Percentiles rank a stretch among this genome's conserved stretches.
Conservation (phyloP, 2,888 invertebrate species). For the Latheticus oryzae region DNA sequence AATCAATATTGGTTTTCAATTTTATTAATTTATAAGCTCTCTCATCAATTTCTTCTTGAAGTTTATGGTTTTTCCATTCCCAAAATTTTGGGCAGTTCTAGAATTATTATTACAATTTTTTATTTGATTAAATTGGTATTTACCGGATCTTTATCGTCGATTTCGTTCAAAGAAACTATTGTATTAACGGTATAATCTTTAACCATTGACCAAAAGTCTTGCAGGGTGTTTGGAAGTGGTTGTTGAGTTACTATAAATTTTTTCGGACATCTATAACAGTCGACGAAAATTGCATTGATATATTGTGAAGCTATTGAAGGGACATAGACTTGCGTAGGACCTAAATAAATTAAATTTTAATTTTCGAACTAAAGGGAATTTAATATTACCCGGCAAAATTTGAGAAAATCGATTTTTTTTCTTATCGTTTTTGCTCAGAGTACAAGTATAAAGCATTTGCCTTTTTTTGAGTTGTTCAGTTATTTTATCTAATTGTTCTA, state of each 20-base stretch:
- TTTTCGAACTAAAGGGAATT: background rate
- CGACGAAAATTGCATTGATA: constrained; percentile 60
- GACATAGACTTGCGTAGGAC: constrained; percentile 3
- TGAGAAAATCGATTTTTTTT: constrained; percentile 60
- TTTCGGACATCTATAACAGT: constrained; percentile 55
- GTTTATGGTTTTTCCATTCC: constrained; percentile 37
- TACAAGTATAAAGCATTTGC: background rate
- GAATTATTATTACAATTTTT: constrained; percentile 55
- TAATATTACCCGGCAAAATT: constrained; percentile 54
- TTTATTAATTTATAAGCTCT: constrained; percentile 1
- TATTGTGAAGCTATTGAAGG: constrained; percentile 56
- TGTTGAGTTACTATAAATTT: constrained; percentile 61
- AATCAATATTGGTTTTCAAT: too few species aligned
- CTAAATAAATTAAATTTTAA: constrained; percentile 7
- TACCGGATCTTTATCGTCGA: constrained; percentile 55
- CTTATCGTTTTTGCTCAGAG: constrained; percentile 4
- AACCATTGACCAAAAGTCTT: constrained; percentile 63
- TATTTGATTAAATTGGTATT: too few species aligned
- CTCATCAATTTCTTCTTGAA: constrained; percentile 3
- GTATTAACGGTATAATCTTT: constrained; percentile 58
- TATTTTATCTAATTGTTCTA: constrained; percentile 17
- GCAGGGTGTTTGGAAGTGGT: constrained; percentile 59
- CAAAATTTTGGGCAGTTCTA: constrained; percentile 44
- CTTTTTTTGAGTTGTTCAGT: constrained; percentile 6
- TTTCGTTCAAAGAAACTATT: constrained; percentile 58